phyloP scores from a whole-genome alignment of 1,140 invertebrate species.

The Metaphire vulgaris region DNA sequence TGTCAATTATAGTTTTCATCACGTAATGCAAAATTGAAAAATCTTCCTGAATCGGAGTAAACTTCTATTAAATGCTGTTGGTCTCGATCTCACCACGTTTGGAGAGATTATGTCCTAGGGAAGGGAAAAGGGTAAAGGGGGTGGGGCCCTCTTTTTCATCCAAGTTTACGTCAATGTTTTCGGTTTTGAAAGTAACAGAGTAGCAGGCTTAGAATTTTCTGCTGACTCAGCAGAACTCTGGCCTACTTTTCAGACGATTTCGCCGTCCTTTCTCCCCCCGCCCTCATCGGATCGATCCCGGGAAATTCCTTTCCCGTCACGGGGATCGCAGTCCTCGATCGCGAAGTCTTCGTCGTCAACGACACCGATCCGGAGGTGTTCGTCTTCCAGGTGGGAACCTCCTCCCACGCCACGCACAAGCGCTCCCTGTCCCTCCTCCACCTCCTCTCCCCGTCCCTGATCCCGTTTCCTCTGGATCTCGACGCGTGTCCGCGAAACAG shows the following conservation, averaged over 20 bases:
- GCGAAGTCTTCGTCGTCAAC: neutral
- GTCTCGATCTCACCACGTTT: too few species aligned
- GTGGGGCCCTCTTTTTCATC: too few species aligned
- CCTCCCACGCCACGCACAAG: neutral
- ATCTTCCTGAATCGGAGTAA: too few species aligned
- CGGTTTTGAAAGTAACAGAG: neutral
- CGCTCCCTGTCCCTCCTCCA: neutral
- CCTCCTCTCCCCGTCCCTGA: neutral
- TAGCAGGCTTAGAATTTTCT: too few species aligned
- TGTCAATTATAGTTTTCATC: too few species aligned
- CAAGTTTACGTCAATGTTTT: neutral
- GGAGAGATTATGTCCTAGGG: too few species aligned
- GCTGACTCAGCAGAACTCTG: neutral
- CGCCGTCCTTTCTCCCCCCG: neutral
- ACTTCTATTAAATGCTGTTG: too few species aligned
- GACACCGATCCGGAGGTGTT: neutral
- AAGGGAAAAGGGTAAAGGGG: too few species aligned
- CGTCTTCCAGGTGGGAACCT: neutral
- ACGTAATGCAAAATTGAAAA: too few species aligned
- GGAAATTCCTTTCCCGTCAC: neutral
- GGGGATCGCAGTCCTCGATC: neutral
- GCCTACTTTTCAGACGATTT: neutral
- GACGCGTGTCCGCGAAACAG: neutral
- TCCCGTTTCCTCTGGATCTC: neutral
- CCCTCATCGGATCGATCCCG: neutral